Percentiles rank a stretch among this genome's conserved stretches.
These are phyloP conservation scores for Antedon mediterranea DNA, from an alignment of 53 echinoderm and acorn worm genomes.

Conservation along the genomic window DNA sequence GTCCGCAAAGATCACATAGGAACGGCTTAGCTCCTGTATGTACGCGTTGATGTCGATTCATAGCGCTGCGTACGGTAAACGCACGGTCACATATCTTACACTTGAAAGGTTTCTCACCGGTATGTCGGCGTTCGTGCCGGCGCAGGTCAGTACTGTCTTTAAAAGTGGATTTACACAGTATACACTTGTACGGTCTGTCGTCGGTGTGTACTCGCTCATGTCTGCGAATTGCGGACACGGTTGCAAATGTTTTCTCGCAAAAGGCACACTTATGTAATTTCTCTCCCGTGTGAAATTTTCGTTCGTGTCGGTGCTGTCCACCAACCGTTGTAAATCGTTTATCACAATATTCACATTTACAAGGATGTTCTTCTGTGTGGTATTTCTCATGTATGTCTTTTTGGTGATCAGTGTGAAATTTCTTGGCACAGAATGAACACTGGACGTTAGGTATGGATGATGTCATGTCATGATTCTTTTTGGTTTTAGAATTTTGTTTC, in stretches of 20 bases:
- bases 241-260: background rate
- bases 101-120: background rate
- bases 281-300: background rate
- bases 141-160: background rate
- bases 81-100: background rate
- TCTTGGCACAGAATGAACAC: background rate
- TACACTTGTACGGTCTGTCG: background rate
- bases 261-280: background rate
- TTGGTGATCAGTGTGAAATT: background rate
- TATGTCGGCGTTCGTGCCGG: background rate
- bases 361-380: background rate
- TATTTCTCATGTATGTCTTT: background rate
- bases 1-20: background rate
- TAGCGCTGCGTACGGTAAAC: background rate
- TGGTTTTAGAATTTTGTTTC: too few species aligned
- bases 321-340: background rate
- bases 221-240: background rate
- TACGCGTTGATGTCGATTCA: background rate
- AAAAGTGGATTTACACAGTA: background rate
- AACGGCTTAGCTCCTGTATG: background rate
- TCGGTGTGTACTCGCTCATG: background rate
- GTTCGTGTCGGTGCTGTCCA: background rate
- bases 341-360: background rate
- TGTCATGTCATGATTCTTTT: background rate
- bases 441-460: background rate